Conservation (phyloP, 2,797 vertebrate species). For the Crenuchus spilurus region DNA sequence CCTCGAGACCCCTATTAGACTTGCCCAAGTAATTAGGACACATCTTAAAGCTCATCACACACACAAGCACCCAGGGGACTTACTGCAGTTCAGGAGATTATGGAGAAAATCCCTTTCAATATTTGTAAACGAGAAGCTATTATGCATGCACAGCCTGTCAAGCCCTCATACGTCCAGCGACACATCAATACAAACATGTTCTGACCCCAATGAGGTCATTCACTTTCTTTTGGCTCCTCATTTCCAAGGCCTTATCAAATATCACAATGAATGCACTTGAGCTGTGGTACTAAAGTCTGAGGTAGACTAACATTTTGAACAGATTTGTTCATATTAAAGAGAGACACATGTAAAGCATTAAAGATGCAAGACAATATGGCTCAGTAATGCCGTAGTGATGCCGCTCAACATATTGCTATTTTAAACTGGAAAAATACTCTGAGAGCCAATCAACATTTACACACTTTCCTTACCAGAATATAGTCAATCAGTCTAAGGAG, state of each 20-base stretch:
- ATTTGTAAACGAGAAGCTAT: constrained; percentile 35
- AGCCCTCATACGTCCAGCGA: neutral
- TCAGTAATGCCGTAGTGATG: too few species aligned
- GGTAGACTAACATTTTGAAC: too few species aligned
- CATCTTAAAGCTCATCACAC: constrained; percentile 31
- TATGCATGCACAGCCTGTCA: constrained; percentile 8
- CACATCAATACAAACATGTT: neutral
- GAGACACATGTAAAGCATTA: too few species aligned
- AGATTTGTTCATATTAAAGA: too few species aligned
- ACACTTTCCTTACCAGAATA: too few species aligned
- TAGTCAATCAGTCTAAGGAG: too few species aligned
- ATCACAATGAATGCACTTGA: neutral
- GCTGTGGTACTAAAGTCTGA: too few species aligned
- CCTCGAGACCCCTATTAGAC: constrained; percentile 2
- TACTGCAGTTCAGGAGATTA: constrained; percentile 29
- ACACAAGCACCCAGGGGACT: constrained; percentile 6
- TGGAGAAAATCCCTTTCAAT: constrained; percentile 25
- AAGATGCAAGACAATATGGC: too few species aligned
- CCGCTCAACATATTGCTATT: too few species aligned
- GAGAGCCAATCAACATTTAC: too few species aligned
- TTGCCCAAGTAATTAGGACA: constrained; percentile 8
- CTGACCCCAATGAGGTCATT: constrained; percentile 4
- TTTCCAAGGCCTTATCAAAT: neutral
- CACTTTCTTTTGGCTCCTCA: neutral
- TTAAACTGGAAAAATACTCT: too few species aligned